Evolutionary conservation across 2,113 vertebrate species (phyloP), one percentile per base, ranked within the genome.

Genomic region (Campylomormyrus tamandua): DNA sequence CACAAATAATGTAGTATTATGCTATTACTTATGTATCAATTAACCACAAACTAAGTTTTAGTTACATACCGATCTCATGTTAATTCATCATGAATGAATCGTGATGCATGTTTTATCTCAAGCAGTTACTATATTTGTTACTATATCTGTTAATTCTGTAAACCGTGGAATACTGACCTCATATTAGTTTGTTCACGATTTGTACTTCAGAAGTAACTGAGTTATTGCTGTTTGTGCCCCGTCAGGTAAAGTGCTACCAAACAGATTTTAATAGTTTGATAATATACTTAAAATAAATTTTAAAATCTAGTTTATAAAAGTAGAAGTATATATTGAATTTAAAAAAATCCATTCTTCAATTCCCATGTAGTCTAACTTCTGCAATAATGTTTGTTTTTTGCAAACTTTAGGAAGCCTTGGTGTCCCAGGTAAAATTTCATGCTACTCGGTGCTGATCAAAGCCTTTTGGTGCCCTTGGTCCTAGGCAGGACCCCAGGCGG

Each of bases 371-470:
- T 19, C n/a, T 87, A 45, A 46, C 46, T 46, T 48, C 21, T 84
- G 83, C 9, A 84, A 84, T 45, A 42, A 84, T 84, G 39, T 84
- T 84, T 48, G 24, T 46, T n/a, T 84, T 84, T 84, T 84, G 39
- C 39, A n/a, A 84, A 84, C 83, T 84, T 21, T 48, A 84, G 83
- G 83, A 48, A 84, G 83, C 45, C 39, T 48, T 0, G 21, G 83
- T 49, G 93, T 95, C 90, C 95, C 95, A 94, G 95, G 94, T 96
- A 94, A 94, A 49, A 7, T 27, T 35, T 48, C 62, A 31, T 13
- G 3, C 10, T 13, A 70, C 62, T 1, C 62, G 2, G n/a, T 70
- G 62, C 62, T 27, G 27, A 70, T 70, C 62, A 70, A 31, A 31
- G 62, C 62, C n/a, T 27, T 11, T 4, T 70, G n/a, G 62, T 70